Evolutionary conservation across 2,113 vertebrate species (phyloP), one percentile per base, ranked within the genome.

Genomic region (Brevimyrus niger): DNA sequence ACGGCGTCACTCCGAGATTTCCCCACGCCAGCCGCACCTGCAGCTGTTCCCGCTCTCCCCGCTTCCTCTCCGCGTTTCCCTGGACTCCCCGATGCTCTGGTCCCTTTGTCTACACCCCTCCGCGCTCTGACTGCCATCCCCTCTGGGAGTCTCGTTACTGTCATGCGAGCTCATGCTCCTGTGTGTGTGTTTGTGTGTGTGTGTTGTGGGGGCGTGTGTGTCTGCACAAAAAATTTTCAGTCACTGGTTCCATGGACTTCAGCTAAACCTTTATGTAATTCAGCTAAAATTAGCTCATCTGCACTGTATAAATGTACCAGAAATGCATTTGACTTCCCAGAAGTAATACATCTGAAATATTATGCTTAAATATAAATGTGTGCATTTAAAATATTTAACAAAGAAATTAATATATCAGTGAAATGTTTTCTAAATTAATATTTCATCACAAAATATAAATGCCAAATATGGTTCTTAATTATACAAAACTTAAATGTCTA

Each of bases 361-460:
- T 80, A 38, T 0, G 2, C 11, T 38, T 80, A 35, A 80, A 80
- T 42, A 80, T 76, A 76, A 76, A 76, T 80, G 13, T 38, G 73
- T 35, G 73, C 73, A 42, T 80, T 80, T 80, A 42, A 42, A 80
- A 80, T 38, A 42, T 80, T 80, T 80, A 31, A 80, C 73, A 80
- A 27, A 80, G 69, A 35, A 35, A 76, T 38, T 10, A 13, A 42
- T 19, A 19, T 80, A 42, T 19, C 73, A 80, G 73, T 80, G 73
- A 80, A 80, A 80, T 80, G 73, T 80, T 42, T 80, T 80, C 73
- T 80, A 80, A 80, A 76, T 76, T 38, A 38, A 42, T 80, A 80
- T 80, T 80, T 80, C 31, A 80, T 19, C 73, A 19, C 17, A 19
- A 42, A 42, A 80, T 80, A 80, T 80, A 80, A 80, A 80, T 7